Percentiles rank a stretch among this genome's conserved stretches.
Evolutionary conservation across 2,113 vertebrate genomes (phyloP).

Genomic region (Procavia capensis): DNA sequence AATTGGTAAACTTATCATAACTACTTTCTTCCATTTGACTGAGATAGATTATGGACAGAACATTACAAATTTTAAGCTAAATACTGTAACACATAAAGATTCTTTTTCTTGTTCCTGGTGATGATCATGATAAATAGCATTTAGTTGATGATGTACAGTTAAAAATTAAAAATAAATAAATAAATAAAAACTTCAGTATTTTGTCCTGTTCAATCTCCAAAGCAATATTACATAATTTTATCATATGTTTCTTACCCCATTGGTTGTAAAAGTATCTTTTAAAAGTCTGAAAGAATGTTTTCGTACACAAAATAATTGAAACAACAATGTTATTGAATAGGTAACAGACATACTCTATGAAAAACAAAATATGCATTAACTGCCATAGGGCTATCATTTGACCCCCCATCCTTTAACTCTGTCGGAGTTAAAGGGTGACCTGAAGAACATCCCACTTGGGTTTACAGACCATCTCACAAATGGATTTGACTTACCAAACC

Average conservation of each 20-base stretch:
- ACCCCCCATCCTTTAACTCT: too few relatives aligned
- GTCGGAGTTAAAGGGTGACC: too few relatives aligned
- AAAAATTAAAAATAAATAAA: too few relatives aligned
- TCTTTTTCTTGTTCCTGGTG: neutral
- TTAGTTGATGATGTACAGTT: neutral
- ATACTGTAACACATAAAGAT: neutral
- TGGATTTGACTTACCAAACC: too few relatives aligned
- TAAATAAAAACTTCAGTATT: neutral
- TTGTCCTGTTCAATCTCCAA: neutral
- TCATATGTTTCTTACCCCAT: neutral
- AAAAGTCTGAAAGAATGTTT: neutral
- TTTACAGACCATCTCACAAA: too few relatives aligned
- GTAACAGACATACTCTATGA: neutral
- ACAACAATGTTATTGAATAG: neutral
- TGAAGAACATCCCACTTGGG: too few relatives aligned
- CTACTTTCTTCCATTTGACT: neutral
- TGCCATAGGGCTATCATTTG: neutral
- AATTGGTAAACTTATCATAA: neutral
- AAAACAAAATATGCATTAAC: neutral
- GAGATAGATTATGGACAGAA: neutral
- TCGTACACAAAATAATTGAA: neutral
- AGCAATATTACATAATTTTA: neutral
- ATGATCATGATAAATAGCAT: neutral
- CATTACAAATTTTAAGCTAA: neutral
- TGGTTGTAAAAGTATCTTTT: neutral